Evolutionary conservation across 2,113 vertebrate species (phyloP).

Genomic region (Dromiciops gliroides): DNA sequence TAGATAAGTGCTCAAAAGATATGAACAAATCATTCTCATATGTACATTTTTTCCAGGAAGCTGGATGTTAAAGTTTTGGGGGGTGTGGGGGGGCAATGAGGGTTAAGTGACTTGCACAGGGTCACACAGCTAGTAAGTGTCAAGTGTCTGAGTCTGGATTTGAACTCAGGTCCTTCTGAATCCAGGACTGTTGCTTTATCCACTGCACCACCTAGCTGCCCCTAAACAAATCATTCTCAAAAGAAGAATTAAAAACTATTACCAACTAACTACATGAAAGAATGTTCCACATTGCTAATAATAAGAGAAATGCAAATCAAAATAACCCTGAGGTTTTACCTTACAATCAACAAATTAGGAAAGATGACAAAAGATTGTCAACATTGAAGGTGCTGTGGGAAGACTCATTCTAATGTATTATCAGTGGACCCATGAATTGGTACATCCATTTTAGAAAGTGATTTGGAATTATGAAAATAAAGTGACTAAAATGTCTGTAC

Average conservation of each 20-base stretch:
- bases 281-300: background rate
- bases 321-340: background rate
- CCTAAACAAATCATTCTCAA: background rate
- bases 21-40: background rate
- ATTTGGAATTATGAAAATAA: background rate
- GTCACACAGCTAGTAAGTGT: too few relatives aligned
- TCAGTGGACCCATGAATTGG: background rate
- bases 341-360: background rate
- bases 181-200: too few relatives aligned
- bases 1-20: background rate
- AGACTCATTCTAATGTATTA: background rate
- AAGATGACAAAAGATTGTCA: background rate
- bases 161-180: too few relatives aligned
- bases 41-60: too few relatives aligned
- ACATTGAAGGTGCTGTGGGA: background rate
- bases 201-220: too few relatives aligned
- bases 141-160: too few relatives aligned
- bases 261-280: background rate
- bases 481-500: background rate
- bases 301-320: background rate
- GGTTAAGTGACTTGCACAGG: too few relatives aligned
- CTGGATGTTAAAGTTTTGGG: too few relatives aligned
- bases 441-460: background rate
- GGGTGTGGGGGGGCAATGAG: too few relatives aligned
- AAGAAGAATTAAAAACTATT: background rate